Evolutionary conservation across 2,113 vertebrate genomes (phyloP).

Genomic region (Prunella himalayana): DNA sequence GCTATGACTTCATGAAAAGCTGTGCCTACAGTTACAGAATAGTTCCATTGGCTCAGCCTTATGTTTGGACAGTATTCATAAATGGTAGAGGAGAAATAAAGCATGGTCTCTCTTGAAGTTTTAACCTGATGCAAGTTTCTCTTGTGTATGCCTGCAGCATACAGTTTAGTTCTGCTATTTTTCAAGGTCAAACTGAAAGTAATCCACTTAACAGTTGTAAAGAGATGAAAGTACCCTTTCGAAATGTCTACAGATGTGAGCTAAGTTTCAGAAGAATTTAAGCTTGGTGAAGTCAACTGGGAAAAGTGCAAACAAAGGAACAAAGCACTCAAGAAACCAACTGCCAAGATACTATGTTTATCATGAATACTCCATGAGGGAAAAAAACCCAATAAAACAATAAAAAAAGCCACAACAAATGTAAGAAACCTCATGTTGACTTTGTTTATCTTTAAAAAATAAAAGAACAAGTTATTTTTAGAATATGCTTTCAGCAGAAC

Average conservation of each 20-base stretch:
- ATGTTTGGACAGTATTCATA: not conserved
- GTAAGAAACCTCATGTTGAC: not conserved
- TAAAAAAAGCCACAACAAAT: not conserved
- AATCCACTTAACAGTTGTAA: not conserved
- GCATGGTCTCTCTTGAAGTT: not conserved
- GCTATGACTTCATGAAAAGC: not conserved
- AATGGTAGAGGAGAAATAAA: not conserved
- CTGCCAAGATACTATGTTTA: not conserved
- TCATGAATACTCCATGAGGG: not conserved
- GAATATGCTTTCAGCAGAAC: not conserved
- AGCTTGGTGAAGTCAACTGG: not conserved
- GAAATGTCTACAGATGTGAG: not conserved
- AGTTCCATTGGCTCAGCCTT: not conserved
- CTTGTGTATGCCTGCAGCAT: not conserved
- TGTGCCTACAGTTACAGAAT: not conserved
- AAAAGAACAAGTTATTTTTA: not conserved
- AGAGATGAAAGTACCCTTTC: not conserved
- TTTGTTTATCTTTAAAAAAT: not conserved
- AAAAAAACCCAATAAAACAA: not conserved
- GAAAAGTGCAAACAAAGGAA: not conserved
- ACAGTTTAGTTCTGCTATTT: not conserved
- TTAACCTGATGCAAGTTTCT: not conserved
- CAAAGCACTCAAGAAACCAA: not conserved
- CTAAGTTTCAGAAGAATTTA: not conserved
- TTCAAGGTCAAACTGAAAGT: not conserved